Evolutionary conservation across 2,797 vertebrate genomes (phyloP).

Genomic region (Coranthus polyacanthus): DNA sequence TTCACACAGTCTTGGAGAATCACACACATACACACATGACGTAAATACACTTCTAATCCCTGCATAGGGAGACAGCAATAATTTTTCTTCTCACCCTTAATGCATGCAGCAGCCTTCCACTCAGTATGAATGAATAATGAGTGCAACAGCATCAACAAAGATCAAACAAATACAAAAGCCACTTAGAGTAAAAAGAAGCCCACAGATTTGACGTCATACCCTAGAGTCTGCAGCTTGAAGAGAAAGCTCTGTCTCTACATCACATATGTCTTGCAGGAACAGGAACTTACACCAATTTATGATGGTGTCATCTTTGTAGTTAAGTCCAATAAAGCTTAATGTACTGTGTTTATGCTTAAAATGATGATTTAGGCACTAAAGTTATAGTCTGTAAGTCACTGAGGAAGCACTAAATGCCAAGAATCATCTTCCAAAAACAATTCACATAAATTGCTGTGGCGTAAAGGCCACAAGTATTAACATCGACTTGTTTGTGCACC

Average conservation of each 20-base stretch:
- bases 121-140: constrained; percentile 40
- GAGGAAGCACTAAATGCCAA: background rate
- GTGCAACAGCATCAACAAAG: constrained; percentile 3
- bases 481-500: constrained; percentile 27
- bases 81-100: constrained; percentile 40
- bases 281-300: background rate
- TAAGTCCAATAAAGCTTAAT: background rate
- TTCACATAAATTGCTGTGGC: background rate
- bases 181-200: constrained; percentile 23
- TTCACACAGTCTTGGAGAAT: constrained; percentile 42
- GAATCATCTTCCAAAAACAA: constrained; percentile 19
- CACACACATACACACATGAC: constrained; percentile 5
- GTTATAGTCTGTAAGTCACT: background rate
- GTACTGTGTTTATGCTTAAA: background rate
- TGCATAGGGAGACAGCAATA: constrained; percentile 18
- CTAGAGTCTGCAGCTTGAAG: no score
- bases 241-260: no score
- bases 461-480: constrained; percentile 8
- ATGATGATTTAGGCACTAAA: background rate
- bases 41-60: constrained; percentile 30
- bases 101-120: constrained; percentile 36
- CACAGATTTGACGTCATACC: constrained; percentile 28
- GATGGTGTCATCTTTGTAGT: background rate
- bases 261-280: constrained; percentile 3
- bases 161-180: constrained; percentile 25